phyloP scores from a whole-genome alignment of 2,113 vertebrate genomes.

The Siphamia tubifer region DNA sequence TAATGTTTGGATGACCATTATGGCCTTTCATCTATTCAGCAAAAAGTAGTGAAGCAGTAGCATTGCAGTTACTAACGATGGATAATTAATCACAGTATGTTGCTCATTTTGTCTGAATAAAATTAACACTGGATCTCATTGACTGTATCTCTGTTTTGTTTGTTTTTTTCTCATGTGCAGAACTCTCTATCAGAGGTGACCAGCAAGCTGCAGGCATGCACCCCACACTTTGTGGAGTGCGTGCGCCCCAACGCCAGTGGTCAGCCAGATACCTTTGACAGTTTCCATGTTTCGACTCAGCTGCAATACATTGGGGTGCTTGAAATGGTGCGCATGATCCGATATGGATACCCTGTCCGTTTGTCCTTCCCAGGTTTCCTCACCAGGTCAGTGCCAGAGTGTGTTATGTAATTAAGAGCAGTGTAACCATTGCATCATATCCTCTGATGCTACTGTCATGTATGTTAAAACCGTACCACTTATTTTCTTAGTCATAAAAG shows the following conservation, averaged over 20 bases:
- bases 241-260: constrained; percentile 87
- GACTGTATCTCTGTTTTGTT: neutral
- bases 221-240: constrained; percentile 88
- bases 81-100: neutral
- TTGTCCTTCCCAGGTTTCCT: constrained; percentile 89
- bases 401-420: neutral
- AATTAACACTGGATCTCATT: neutral
- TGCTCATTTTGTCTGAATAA: neutral
- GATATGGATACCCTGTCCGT: constrained; percentile 89
- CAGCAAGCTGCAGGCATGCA: constrained; percentile 85
- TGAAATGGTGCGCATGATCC: constrained; percentile 92
- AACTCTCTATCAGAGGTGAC: constrained; percentile 88
- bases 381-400: constrained; percentile 82
- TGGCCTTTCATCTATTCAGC: too few species aligned
- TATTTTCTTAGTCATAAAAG: neutral
- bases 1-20: too few species aligned
- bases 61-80: too few species aligned
- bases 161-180: constrained; percentile 77
- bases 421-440: neutral
- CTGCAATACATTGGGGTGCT: constrained; percentile 92
- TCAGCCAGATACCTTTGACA: constrained; percentile 86
- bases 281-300: constrained; percentile 90
- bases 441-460: neutral
- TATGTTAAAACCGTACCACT: neutral
- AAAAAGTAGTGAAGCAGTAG: too few species aligned